Base-by-base conservation (phyloP, 2,888 invertebrate species). In the Hydropsyche betteni region DNA sequence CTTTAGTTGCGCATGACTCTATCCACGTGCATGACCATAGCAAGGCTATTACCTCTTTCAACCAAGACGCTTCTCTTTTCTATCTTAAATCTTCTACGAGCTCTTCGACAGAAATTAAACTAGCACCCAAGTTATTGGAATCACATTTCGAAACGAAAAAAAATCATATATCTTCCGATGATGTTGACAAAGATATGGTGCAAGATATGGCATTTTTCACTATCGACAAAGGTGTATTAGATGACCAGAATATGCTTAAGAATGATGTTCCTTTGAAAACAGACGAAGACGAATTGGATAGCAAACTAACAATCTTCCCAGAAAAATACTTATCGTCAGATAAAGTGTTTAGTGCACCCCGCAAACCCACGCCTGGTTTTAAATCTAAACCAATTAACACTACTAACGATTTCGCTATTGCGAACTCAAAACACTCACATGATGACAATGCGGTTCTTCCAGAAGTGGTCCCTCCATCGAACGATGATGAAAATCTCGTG, bases 401-500 rank as follows among this genome's bases (percentile, higher is more conserved):
- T 52, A 80, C 69, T 81, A 80, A 80, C 77, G 50, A 52, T 52
- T 38, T 16, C 8, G 80, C 77, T 79, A 71, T 51, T 52, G 36
- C 51, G 52, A 34, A 24, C 52, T 55, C 73, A 34, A 51, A 70
- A 36, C 33, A 38, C 36, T 69, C 64, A 69, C 69, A 68, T 24
- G 36, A 53, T 72, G 70, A 69, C 50, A 51, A 69, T 69, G 71
- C 71, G 55, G 71, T 55, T 72, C 38, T 52, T 34, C 14, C 72
- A 68, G 74, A 69, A 34, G 51, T 52, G 33, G 16, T 58, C 16
- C 24, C 58, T 8, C 36, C 75, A 68, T 69, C 74, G 76, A 79
- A 69, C 82, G 86, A 86, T 81, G 85, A 85, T 80, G 82, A 85
- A 36, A 91, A 90, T 84, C 90, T 92, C 81, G 91, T 95, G 81